phyloP scores from a whole-genome alignment of 2,797 vertebrate species.

The Trachurus trachurus region DNA sequence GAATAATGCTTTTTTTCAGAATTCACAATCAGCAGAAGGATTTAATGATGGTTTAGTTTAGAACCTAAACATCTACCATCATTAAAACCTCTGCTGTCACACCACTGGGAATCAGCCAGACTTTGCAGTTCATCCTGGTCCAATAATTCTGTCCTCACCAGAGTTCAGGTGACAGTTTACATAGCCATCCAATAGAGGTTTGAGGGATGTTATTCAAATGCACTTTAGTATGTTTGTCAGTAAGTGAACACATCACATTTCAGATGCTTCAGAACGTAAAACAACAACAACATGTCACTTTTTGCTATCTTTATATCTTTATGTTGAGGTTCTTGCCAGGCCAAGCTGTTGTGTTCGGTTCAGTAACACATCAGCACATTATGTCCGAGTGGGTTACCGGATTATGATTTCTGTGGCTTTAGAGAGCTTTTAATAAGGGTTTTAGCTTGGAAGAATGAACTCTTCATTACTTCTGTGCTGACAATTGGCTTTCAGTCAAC shows the following conservation, averaged over 20 bases:
- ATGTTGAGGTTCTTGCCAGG: neutral
- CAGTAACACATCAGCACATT: conserved; percentile 15
- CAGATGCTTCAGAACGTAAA: too few relatives aligned
- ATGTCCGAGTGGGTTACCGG: conserved; percentile 4
- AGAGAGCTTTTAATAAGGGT: conserved; percentile 38
- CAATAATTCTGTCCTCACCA: neutral
- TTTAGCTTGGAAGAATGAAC: conserved; percentile 36
- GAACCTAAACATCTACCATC: neutral
- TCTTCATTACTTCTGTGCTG: conserved; percentile 12
- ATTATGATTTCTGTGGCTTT: conserved; percentile 29
- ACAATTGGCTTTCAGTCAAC: conserved; percentile 14
- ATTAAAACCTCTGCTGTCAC: neutral
- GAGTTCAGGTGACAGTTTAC: neutral
- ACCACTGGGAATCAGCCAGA: neutral
- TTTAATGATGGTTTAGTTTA: neutral
- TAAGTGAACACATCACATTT: neutral
- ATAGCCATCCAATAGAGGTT: neutral
- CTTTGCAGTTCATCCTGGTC: neutral
- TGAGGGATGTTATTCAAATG: neutral
- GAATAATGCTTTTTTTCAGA: too few relatives aligned
- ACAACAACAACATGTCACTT: neutral
- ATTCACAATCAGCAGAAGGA: neutral
- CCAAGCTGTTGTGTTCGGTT: conserved; percentile 5
- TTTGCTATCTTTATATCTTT: neutral
- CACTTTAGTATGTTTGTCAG: neutral